Evolutionary conservation across 1,140 invertebrate genomes (phyloP), one percentile per base, ranked within the genome.

Genomic region (Pachypsylla venusta): DNA sequence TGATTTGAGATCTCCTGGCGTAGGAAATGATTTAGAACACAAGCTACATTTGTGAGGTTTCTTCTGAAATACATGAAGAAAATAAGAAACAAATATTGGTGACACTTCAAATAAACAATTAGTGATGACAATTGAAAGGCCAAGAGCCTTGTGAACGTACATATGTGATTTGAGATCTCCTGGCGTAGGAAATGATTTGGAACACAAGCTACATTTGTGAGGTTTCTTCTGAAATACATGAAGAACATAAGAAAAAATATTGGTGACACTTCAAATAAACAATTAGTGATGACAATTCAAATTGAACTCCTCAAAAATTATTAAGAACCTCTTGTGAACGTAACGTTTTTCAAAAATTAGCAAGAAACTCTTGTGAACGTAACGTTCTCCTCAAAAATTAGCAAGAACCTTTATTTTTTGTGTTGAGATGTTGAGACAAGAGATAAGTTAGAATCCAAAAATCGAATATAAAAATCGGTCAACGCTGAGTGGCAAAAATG

Each of bases 141-240:
- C 90, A 94, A 2, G 86, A 83, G 2, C 89, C 90, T 85, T 91
- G 74, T 93, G 90, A 1, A 93, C 85, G 70, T 93, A 92, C 81
- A 89, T 90, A 69, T 93, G 85, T 35, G 83, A 87, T 70, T 89
- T 89, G 25, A 93, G 73, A 72, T 92, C 87, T 1, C 87, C 87
- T 0, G 88, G 87, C 1, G 88, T 91, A n/a, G 87, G 85, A 73
- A 90, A 90, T 1, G 85, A 89, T 70, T 89, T 90, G 7, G 83
- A 80, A 67, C 87, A 89, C 27, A 87, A 75, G 24, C 78, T 81
- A 72, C 87, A 90, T 70, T 89, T 89, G 71, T 91, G 86, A 7
- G 87, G 87, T 69, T 89, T 90, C 68, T 89, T 85, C 85, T 89
- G 75, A 35, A 71, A 77, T 67, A 68, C 66, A n/a, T n/a, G n/a